Percentiles rank a stretch among this genome's conserved stretches.
Conservation (phyloP, 1,140 invertebrate genomes). For the Glossosoma conforme region DNA sequence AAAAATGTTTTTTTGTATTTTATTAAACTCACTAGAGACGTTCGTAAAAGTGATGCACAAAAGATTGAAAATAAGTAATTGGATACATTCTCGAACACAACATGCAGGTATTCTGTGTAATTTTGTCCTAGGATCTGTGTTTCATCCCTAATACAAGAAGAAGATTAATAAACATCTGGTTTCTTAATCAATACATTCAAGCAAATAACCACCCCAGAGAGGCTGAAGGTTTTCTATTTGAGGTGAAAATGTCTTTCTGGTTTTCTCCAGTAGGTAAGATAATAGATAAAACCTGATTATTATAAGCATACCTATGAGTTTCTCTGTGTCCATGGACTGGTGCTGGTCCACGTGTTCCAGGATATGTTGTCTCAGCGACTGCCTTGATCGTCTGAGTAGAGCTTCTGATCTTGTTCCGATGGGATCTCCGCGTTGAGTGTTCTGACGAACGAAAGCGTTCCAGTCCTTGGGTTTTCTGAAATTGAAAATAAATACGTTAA, state of each 20-base stretch:
- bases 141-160: no score
- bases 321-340: slow-evolving; percentile 61
- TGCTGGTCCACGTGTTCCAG: slow-evolving; percentile 56
- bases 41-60: neutral
- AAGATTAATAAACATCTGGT: no score
- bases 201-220: no score
- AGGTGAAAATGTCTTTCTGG: neutral
- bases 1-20: no score
- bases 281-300: slow-evolving; percentile 3
- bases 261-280: no score
- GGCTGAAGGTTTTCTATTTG: no score
- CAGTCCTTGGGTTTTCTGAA: slow-evolving; percentile 70
- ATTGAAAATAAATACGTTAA: slow-evolving; percentile 9
- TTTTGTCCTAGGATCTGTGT: no score
- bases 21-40: no score
- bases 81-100: no score
- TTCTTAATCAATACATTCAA: no score
- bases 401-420: slow-evolving; percentile 71
- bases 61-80: neutral
- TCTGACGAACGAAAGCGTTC: slow-evolving; percentile 74
- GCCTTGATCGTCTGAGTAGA: slow-evolving; percentile 55
- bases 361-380: slow-evolving; percentile 64
- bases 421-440: slow-evolving; percentile 62
- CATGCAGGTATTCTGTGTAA: no score
- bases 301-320: slow-evolving; percentile 54